Evolutionary conservation across 1,140 invertebrate genomes (phyloP).

Genomic region (Eubasilissa regina): DNA sequence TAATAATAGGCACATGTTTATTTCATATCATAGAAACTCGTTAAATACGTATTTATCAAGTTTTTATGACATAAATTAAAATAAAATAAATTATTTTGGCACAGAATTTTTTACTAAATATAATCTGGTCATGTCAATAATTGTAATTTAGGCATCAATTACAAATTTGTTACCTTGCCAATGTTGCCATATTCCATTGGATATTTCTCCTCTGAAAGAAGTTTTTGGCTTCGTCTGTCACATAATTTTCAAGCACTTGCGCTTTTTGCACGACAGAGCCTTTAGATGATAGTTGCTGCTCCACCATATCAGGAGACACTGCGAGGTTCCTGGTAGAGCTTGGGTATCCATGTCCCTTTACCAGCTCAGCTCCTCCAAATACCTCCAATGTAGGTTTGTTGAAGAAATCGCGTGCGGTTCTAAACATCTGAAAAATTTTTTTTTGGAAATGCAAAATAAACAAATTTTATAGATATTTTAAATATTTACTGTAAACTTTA

Average conservation of each 20-base stretch:
- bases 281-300: neutral
- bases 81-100: too few relatives aligned
- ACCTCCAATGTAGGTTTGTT: slow-evolving; percentile 74
- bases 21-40: too few relatives aligned
- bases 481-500: too few relatives aligned
- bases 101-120: too few relatives aligned
- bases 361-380: slow-evolving; percentile 73
- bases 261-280: slow-evolving; percentile 71
- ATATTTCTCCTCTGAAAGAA: slow-evolving; percentile 69
- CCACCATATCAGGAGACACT: slow-evolving; percentile 64
- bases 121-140: too few relatives aligned
- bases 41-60: too few relatives aligned
- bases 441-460: neutral
- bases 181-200: slow-evolving; percentile 46
- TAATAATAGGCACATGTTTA: too few relatives aligned
- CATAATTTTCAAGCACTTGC: slow-evolving; percentile 75
- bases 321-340: slow-evolving; percentile 63
- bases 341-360: slow-evolving; percentile 69
- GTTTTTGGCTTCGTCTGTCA: slow-evolving; percentile 71
- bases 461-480: too few relatives aligned
- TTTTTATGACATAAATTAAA: too few relatives aligned
- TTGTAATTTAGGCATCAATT: neutral
- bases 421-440: slow-evolving; percentile 68
- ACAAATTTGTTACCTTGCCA: slow-evolving; percentile 42
- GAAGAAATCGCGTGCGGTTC: slow-evolving; percentile 76